Percentiles rank a stretch among this genome's conserved stretches.
These are phyloP conservation scores for Petrocephalus zakoni DNA, from an alignment of 2,113 vertebrate genomes.

Conservation along the genomic window DNA sequence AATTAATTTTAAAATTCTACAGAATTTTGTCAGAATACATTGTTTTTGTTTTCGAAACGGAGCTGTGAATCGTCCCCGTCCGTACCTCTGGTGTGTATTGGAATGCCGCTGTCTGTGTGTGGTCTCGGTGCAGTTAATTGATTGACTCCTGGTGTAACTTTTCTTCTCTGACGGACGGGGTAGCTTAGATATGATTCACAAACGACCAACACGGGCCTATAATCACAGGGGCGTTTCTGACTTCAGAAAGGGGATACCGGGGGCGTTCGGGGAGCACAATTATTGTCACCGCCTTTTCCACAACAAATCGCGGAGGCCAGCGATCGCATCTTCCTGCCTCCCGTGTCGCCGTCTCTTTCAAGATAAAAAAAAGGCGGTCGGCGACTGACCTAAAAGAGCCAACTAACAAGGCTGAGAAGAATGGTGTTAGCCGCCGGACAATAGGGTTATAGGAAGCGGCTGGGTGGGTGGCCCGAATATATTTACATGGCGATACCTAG, in stretches of 20 bases:
- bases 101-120: conserved; percentile 21
- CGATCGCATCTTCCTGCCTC: conserved; percentile 18
- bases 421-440: conserved; percentile 14
- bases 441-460: conserved; percentile 28
- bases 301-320: conserved; percentile 14
- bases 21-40: neutral
- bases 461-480: conserved; percentile 28
- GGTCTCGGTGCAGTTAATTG: conserved; percentile 24
- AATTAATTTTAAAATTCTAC: neutral
- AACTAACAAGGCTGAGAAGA: conserved; percentile 22
- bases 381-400: conserved; percentile 27
- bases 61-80: neutral
- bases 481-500: conserved; percentile 26
- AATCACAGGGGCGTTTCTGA: conserved; percentile 25
- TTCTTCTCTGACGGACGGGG: neutral
- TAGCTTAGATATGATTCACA: conserved; percentile 16
- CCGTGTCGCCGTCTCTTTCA: conserved; percentile 24
- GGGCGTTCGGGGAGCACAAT: conserved; percentile 13
- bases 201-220: conserved; percentile 23
- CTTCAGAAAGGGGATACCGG: neutral
- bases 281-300: conserved; percentile 19
- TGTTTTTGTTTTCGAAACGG: neutral
- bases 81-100: neutral
- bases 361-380: conserved; percentile 22
- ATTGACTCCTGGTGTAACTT: conserved; percentile 27